These are phyloP conservation scores for Mesochorus sp. DNA, from an alignment of 2,888 invertebrate genomes.

Conservation along the genomic window DNA sequence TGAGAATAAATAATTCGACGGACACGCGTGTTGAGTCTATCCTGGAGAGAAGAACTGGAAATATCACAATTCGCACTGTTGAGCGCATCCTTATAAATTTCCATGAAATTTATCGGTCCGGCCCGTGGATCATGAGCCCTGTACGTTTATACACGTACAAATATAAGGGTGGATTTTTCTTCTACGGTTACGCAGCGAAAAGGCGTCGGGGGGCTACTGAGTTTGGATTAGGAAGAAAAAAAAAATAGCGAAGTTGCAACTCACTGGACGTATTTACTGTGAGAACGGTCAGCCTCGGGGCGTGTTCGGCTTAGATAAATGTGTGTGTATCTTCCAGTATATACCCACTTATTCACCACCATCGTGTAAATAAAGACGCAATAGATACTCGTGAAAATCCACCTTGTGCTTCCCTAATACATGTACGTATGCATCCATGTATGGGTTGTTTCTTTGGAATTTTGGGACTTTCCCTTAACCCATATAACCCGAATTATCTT, in stretches of 20 bases:
- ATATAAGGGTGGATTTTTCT: slow-evolving; percentile 43
- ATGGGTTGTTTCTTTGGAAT: too few relatives aligned
- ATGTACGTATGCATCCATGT: too few relatives aligned
- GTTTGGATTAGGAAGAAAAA: slow-evolving; percentile 68
- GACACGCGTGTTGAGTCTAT: slow-evolving; percentile 26
- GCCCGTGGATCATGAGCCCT: slow-evolving; percentile 49
- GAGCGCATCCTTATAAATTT: slow-evolving; percentile 69
- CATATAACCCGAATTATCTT: too few relatives aligned
- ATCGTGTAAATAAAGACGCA: slow-evolving; percentile 69
- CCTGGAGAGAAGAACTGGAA: slow-evolving; percentile 28
- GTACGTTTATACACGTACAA: slow-evolving; percentile 62
- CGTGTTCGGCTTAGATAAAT: slow-evolving; percentile 23
- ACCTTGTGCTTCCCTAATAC: slow-evolving; percentile 36
- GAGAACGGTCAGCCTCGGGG: slow-evolving; percentile 79
- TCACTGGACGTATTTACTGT: slow-evolving; percentile 81
- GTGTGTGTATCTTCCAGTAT: slow-evolving; percentile 4
- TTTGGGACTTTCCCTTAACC: too few relatives aligned
- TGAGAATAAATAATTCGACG: slow-evolving; percentile 57
- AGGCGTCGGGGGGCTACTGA: slow-evolving; percentile 28
- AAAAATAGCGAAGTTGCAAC: slow-evolving; percentile 81
- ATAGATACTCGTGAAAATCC: slow-evolving; percentile 25
- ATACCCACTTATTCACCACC: slow-evolving; percentile 58
- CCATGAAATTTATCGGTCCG: slow-evolving; percentile 71
- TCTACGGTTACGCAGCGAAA: slow-evolving; percentile 21
- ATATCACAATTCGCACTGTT: slow-evolving; percentile 27